Conservation (phyloP, 2,797 vertebrate species). For the Rhodeus uyekii region DNA sequence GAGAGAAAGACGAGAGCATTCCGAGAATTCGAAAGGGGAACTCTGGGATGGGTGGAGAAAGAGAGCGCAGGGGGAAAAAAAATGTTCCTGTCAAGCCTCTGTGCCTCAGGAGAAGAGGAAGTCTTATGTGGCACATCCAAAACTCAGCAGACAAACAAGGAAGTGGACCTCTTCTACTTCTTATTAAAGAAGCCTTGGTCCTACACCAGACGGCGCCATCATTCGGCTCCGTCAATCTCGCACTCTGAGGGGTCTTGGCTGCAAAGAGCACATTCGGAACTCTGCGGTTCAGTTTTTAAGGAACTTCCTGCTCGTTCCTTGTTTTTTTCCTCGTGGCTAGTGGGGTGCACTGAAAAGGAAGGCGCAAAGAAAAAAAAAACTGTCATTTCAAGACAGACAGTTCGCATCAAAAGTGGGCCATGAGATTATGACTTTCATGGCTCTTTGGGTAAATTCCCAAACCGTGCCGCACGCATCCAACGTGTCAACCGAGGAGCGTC, state of each 20-base stretch:
- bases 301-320: not conserved
- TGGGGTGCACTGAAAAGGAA: conserved; percentile 25
- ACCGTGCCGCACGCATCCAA: conserved; percentile 48
- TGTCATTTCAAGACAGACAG: conserved; percentile 42
- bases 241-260: conserved; percentile 16
- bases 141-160: conserved; percentile 97
- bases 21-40: conserved; percentile 51
- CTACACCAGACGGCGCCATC: conserved; percentile 27
- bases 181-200: conserved; percentile 45
- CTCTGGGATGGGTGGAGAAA: conserved; percentile 38
- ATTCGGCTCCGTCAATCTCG: conserved; percentile 47
- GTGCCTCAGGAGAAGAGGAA: conserved; percentile 89
- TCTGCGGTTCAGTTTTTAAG: conserved; percentile 29
- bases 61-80: conserved; percentile 73
- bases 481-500: not conserved
- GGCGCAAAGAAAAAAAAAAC: conserved; percentile 23
- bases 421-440: conserved; percentile 64
- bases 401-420: conserved; percentile 54
- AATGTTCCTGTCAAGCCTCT: conserved; percentile 95
- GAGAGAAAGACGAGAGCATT: conserved; percentile 62
- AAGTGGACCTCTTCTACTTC: conserved; percentile 52
- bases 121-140: conserved; percentile 89
- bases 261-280: conserved; percentile 34
- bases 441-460: conserved; percentile 58
- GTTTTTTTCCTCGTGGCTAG: conserved; percentile 26